Conservation (phyloP, 92 coral and sea anemone species). For the Isaurus tuberculatus region DNA sequence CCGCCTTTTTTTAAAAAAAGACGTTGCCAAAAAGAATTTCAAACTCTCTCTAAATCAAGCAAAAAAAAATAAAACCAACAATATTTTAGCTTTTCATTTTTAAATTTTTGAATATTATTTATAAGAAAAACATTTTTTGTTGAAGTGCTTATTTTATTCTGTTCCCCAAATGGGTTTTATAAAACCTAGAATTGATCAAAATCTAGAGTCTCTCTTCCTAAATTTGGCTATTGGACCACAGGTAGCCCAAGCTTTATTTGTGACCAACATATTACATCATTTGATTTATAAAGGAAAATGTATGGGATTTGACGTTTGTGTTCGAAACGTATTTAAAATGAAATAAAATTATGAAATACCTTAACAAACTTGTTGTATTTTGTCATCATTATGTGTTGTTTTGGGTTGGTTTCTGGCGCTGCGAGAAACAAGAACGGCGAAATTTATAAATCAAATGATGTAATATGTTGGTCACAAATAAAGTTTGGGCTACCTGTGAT, state of each 20-base stretch:
- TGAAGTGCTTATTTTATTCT: background rate
- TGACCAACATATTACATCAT: too few relatives aligned
- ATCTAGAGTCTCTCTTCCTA: background rate
- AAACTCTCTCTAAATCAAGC: background rate
- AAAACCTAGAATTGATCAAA: background rate
- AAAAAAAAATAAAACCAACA: background rate
- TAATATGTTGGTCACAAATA: too few relatives aligned
- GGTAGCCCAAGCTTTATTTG: too few relatives aligned
- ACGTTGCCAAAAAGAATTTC: background rate
- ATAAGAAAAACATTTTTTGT: background rate
- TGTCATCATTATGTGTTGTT: too few relatives aligned
- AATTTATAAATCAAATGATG: too few relatives aligned
- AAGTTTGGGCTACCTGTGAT: background rate
- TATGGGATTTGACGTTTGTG: too few relatives aligned
- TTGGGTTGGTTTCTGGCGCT: too few relatives aligned
- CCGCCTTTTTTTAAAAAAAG: slow-evolving; percentile 2
- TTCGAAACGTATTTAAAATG: too few relatives aligned
- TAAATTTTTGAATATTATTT: background rate
- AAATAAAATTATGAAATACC: too few relatives aligned
- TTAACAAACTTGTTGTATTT: too few relatives aligned
- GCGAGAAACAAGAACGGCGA: too few relatives aligned
- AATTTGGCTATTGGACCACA: background rate
- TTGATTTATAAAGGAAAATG: too few relatives aligned
- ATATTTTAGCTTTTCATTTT: background rate
- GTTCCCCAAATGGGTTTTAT: background rate